These are phyloP conservation scores for Mormyrus iriodes DNA, from an alignment of 2,113 vertebrate genomes.

Conservation along the genomic window DNA sequence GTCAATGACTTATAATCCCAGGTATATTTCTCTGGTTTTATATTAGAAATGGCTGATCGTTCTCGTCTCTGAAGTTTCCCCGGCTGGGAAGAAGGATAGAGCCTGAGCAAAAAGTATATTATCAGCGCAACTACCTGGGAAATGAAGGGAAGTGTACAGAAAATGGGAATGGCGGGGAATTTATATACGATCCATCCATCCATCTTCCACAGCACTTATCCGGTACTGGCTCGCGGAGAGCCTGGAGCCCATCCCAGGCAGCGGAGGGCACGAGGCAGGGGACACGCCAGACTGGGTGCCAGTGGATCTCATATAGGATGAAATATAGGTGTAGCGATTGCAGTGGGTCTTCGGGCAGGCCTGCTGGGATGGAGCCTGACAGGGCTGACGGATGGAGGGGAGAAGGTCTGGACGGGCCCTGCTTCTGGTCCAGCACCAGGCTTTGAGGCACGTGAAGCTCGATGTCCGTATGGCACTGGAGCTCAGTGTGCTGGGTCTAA, in stretches of 20 bases:
- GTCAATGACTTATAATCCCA: constrained; percentile 79
- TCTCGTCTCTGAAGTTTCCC: constrained; percentile 72
- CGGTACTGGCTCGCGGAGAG: neutral
- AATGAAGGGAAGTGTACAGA: constrained; percentile 33
- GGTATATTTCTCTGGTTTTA: constrained; percentile 72
- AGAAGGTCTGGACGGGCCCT: neutral
- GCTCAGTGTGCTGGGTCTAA: neutral
- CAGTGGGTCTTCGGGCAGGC: neutral
- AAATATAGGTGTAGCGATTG: neutral
- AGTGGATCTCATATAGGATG: constrained; percentile 21
- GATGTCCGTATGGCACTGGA: neutral
- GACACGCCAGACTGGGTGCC: neutral
- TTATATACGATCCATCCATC: constrained; percentile 19
- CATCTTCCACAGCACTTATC: neutral
- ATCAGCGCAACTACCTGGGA: constrained; percentile 59
- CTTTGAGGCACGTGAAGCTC: neutral
- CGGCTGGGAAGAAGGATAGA: constrained; percentile 62
- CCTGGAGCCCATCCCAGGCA: neutral
- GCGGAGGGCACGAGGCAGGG: neutral
- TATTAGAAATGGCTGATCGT: constrained; percentile 61
- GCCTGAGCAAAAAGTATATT: constrained; percentile 62
- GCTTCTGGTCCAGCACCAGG: neutral
- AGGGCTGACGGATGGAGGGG: neutral
- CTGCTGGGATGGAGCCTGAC: neutral
- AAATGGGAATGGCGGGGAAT: constrained; percentile 21